These are phyloP conservation scores for Datnioides undecimradiatus DNA, from an alignment of 2,113 vertebrate genomes.

Conservation along the genomic window DNA sequence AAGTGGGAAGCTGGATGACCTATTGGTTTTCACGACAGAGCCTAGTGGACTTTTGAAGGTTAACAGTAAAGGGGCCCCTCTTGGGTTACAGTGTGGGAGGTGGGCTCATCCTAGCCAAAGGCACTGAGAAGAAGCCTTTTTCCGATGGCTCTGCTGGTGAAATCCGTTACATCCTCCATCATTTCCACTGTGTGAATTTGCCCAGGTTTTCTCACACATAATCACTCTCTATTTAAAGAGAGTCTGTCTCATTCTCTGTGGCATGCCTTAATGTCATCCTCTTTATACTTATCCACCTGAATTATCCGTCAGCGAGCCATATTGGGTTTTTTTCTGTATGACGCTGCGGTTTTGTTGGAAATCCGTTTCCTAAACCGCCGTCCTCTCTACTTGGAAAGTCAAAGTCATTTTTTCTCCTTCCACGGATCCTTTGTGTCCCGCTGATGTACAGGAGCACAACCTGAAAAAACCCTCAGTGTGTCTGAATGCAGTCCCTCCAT, in stretches of 20 bases:
- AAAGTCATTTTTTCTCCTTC: constrained; percentile 38
- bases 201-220: constrained; percentile 7
- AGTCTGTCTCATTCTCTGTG: not conserved
- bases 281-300: constrained; percentile 6
- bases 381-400: constrained; percentile 35
- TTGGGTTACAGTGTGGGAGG: constrained; percentile 65
- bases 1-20: constrained; percentile 50
- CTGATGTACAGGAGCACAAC: constrained; percentile 61
- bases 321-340: not conserved
- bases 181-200: constrained; percentile 16
- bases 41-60: constrained; percentile 59
- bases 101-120: constrained; percentile 33
- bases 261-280: not conserved
- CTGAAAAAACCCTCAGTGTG: constrained; percentile 49
- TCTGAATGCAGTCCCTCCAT: constrained; percentile 52
- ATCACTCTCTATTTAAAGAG: constrained; percentile 6
- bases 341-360: constrained; percentile 4
- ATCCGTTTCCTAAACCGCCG: constrained; percentile 21
- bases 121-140: constrained; percentile 27
- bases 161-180: constrained; percentile 19
- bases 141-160: constrained; percentile 6
- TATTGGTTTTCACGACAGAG: constrained; percentile 61
- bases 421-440: constrained; percentile 40
- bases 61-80: constrained; percentile 44
- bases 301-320: not conserved